Conservation (phyloP, 2,888 invertebrate species). For the Volucella zonaria region DNA sequence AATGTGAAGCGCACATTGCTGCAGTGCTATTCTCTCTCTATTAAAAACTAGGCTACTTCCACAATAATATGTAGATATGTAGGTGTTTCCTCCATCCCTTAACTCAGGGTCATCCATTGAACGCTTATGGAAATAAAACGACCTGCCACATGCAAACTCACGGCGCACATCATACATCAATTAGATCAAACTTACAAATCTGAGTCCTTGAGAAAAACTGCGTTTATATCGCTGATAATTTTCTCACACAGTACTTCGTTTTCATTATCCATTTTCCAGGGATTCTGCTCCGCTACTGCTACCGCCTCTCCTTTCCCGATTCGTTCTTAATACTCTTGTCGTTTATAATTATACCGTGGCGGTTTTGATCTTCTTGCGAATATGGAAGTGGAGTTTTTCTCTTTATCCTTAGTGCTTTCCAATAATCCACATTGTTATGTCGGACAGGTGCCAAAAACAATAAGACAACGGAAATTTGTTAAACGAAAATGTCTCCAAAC, state of each 20-base stretch:
- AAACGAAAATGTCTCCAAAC: slow-evolving; percentile 29
- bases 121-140: slow-evolving; percentile 21
- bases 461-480: slow-evolving; percentile 9
- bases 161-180: slow-evolving; percentile 48
- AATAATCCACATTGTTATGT: slow-evolving; percentile 23
- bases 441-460: not conserved
- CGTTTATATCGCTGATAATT: slow-evolving; percentile 90
- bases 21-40: not conserved
- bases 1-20: slow-evolving; percentile 37
- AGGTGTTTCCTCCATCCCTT: not conserved
- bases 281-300: not conserved
- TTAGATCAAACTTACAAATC: slow-evolving; percentile 87
- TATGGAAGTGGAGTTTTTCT: slow-evolving; percentile 11
- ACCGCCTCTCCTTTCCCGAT: not conserved
- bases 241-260: slow-evolving; percentile 90
- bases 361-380: too few relatives aligned
- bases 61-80: not conserved
- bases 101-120: slow-evolving; percentile 6
- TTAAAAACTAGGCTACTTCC: slow-evolving; percentile 51
- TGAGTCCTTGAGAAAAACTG: slow-evolving; percentile 88
- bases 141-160: slow-evolving; percentile 5
- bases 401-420: slow-evolving; percentile 24
- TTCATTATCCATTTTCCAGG: slow-evolving; percentile 83
- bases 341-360: too few relatives aligned
- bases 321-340: not conserved